These are phyloP conservation scores for Pseudopodoces humilis DNA, from an alignment of 2,113 vertebrate species.

Conservation along the genomic window DNA sequence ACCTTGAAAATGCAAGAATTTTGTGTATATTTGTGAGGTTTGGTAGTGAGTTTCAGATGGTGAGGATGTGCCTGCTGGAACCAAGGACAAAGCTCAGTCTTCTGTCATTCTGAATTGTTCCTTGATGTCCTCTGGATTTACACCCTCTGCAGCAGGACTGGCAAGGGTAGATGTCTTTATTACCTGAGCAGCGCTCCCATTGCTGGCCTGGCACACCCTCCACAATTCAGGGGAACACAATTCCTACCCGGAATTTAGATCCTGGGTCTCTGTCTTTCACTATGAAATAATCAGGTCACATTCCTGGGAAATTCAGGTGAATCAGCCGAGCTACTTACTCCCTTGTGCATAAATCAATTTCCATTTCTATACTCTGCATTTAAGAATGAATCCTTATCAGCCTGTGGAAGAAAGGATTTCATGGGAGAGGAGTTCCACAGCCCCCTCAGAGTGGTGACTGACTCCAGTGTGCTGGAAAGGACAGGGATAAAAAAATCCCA, in stretches of 20 bases:
- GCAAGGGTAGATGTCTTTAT: not conserved
- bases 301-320: constrained; percentile 9
- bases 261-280: not conserved
- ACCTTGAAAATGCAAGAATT: not conserved
- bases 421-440: not conserved
- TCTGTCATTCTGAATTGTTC: not conserved
- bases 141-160: not conserved
- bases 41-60: not conserved
- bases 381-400: constrained; percentile 51
- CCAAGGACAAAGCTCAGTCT: not conserved
- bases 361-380: constrained; percentile 13
- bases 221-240: not conserved
- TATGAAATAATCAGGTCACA: not conserved
- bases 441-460: not conserved
- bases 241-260: not conserved
- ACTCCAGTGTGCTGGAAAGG: not conserved
- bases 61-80: not conserved
- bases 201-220: constrained; percentile 3
- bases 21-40: not conserved
- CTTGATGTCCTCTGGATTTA: not conserved
- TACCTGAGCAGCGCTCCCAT: not conserved
- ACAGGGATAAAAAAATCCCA: not conserved
- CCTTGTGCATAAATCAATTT: constrained; percentile 8
- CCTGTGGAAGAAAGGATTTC: not conserved
- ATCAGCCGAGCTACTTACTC: constrained; percentile 1